phyloP scores from a whole-genome alignment of 2,888 invertebrate species.

The Seira musarum region DNA sequence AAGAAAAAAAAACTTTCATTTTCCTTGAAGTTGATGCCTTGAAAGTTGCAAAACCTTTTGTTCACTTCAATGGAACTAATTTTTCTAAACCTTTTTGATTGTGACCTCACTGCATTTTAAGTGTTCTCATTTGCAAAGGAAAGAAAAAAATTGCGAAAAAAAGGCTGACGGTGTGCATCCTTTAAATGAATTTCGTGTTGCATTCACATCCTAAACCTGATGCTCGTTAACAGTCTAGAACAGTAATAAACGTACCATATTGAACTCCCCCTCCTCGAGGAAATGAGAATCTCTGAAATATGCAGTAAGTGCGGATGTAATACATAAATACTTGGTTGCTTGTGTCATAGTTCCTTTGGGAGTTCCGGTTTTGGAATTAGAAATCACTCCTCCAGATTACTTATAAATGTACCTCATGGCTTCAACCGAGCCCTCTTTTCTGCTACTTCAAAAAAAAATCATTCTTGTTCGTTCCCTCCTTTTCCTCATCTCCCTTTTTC shows the following conservation, averaged over 20 bases:
- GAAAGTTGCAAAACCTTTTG: too few species aligned
- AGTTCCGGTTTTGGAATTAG: slow-evolving; percentile 57
- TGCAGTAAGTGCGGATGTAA: neutral
- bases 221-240: too few species aligned
- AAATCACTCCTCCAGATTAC: slow-evolving; percentile 56
- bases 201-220: neutral
- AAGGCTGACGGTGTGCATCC: too few species aligned
- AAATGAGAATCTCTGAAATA: neutral
- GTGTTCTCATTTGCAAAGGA: too few species aligned
- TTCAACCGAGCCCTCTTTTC: slow-evolving; percentile 19
- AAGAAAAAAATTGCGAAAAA: too few species aligned
- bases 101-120: neutral
- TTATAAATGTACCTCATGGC: neutral
- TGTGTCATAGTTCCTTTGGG: slow-evolving; percentile 55
- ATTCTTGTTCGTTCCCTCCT: neutral
- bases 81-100: neutral
- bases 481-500: neutral
- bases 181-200: neutral
- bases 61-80: neutral
- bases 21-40: neutral
- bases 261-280: neutral
- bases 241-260: neutral
- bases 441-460: neutral
- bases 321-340: slow-evolving; percentile 35
- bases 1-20: slow-evolving; percentile 17